Percentiles rank a stretch among this genome's conserved stretches.
Evolutionary conservation across 2,797 vertebrate species (phyloP).

Genomic region (Austrolebias charrua): DNA sequence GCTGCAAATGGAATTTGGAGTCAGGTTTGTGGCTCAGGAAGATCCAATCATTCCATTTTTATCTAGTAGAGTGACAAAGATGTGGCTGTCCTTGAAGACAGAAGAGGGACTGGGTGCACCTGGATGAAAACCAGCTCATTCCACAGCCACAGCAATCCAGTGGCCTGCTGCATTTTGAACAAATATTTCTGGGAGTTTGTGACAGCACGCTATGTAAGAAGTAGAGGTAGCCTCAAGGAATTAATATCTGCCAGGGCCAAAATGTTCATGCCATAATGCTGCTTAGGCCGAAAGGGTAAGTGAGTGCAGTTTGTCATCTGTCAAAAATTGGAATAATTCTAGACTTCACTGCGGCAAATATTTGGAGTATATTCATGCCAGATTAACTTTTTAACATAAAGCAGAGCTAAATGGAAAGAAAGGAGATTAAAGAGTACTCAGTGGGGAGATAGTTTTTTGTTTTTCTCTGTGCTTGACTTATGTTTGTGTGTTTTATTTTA

Average conservation of each 20-base stretch:
- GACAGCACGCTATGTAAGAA: slow-evolving; percentile 40
- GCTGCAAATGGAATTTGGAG: slow-evolving; percentile 63
- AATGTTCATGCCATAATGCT: slow-evolving; percentile 40
- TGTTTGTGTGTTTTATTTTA: not conserved
- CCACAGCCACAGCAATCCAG: slow-evolving; percentile 20
- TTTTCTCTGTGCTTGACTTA: not conserved
- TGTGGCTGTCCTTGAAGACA: slow-evolving; percentile 63
- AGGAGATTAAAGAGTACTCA: slow-evolving; percentile 27
- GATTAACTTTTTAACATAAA: slow-evolving; percentile 21
- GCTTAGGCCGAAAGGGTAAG: slow-evolving; percentile 22
- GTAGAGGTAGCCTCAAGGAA: slow-evolving; percentile 30
- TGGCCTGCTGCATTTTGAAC: slow-evolving; percentile 27
- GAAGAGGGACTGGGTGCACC: slow-evolving; percentile 55
- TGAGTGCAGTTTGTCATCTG: slow-evolving; percentile 47
- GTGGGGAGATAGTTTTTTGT: not conserved
- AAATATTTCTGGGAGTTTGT: slow-evolving; percentile 41
- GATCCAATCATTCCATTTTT: slow-evolving; percentile 69
- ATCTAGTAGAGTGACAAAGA: slow-evolving; percentile 61
- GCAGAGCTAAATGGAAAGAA: slow-evolving; percentile 39
- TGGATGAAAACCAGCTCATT: slow-evolving; percentile 49
- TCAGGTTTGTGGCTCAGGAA: slow-evolving; percentile 63
- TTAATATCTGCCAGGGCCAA: slow-evolving; percentile 49
- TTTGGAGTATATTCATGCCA: slow-evolving; percentile 34
- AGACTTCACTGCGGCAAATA: slow-evolving; percentile 34
- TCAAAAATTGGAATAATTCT: slow-evolving; percentile 47